Evolutionary conservation across 2,888 invertebrate genomes (phyloP).

Genomic region (Panzeria rudis): DNA sequence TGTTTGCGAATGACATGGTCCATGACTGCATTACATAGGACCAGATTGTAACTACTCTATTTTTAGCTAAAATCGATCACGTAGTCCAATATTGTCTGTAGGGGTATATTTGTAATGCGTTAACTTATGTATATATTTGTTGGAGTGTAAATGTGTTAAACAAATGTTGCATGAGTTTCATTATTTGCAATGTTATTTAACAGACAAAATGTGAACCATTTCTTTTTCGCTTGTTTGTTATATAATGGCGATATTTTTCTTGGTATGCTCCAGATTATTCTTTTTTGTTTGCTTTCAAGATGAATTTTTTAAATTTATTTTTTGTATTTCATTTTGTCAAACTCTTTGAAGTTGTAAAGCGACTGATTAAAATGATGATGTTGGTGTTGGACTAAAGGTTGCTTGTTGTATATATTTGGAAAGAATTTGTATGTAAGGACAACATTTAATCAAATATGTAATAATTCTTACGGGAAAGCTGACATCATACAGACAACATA

Average conservation of each 20-base stretch:
- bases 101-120: not conserved
- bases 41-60: too few species aligned
- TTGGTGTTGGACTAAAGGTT: not conserved
- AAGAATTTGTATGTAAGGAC: not conserved
- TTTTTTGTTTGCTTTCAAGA: not conserved
- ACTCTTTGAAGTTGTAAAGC: slow-evolving; percentile 46
- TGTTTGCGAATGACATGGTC: too few species aligned
- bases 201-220: slow-evolving; percentile 22
- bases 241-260: not conserved
- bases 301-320: not conserved
- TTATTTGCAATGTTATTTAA: slow-evolving; percentile 48
- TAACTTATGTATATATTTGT: not conserved
- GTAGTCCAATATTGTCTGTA: too few species aligned
- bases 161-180: slow-evolving; percentile 35
- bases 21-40: too few species aligned
- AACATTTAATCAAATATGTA: not conserved
- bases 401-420: not conserved
- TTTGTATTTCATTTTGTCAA: not conserved
- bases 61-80: too few species aligned
- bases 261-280: not conserved
- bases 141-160: slow-evolving; percentile 6
- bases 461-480: too few species aligned
- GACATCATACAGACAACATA: too few species aligned
- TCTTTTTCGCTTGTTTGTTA: not conserved
- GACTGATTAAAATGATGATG: slow-evolving; percentile 45